Evolutionary conservation across 1,140 invertebrate genomes (phyloP).

Genomic region (Drosophila insularis): DNA sequence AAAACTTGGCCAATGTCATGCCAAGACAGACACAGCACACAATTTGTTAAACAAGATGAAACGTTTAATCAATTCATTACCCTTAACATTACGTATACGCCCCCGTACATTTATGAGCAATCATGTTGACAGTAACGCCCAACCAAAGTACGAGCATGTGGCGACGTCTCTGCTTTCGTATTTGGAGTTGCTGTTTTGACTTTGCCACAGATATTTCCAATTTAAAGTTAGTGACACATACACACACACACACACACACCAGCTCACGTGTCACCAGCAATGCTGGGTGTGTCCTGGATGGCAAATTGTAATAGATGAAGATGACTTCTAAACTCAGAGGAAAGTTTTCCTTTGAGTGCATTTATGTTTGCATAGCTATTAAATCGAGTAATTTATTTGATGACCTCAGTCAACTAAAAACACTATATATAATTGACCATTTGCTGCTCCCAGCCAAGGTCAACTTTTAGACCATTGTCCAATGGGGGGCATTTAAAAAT

Average conservation of each 20-base stretch:
- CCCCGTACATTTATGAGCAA: slow-evolving; percentile 76
- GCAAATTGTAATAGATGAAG: background rate
- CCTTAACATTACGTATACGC: slow-evolving; percentile 74
- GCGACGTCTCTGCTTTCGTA: too few relatives aligned
- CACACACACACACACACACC: too few relatives aligned
- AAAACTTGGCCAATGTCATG: slow-evolving; percentile 71
- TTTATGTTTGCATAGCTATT: slow-evolving; percentile 18
- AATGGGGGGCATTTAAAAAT: slow-evolving; percentile 56
- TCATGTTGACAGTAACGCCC: slow-evolving; percentile 61
- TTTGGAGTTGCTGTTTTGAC: too few relatives aligned
- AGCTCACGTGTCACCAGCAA: slow-evolving; percentile 33
- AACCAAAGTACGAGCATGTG: background rate
- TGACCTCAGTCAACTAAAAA: slow-evolving; percentile 7
- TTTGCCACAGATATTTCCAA: slow-evolving; percentile 69
- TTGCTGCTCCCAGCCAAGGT: slow-evolving; percentile 50
- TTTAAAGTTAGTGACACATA: slow-evolving; percentile 55
- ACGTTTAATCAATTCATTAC: slow-evolving; percentile 79
- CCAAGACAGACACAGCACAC: slow-evolving; percentile 30
- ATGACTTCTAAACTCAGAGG: background rate
- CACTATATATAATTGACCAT: slow-evolving; percentile 32
- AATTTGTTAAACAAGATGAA: slow-evolving; percentile 44
- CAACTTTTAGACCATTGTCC: slow-evolving; percentile 23
- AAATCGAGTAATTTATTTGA: slow-evolving; percentile 18
- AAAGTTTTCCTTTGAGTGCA: slow-evolving; percentile 4
- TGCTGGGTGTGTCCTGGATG: background rate